A percentile compares a stretch with the other conserved stretches of the same genome.
phyloP scores from a whole-genome alignment of 2,797 vertebrate genomes.

The Tympanoctomys barrerae region DNA sequence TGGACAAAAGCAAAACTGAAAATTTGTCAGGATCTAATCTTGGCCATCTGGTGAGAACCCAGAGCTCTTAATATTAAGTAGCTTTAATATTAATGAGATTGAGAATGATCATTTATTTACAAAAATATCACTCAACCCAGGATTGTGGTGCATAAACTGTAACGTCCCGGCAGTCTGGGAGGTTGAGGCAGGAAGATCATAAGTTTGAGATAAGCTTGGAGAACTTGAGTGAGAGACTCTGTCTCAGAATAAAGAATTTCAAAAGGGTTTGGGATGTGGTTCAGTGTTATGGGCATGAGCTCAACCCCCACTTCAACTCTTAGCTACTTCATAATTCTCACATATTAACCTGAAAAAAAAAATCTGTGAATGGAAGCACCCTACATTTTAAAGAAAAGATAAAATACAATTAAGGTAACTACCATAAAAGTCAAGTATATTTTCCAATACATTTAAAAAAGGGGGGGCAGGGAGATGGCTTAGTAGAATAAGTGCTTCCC shows the following conservation, averaged over 20 bases:
- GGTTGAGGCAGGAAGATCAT: neutral
- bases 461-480: too few relatives aligned
- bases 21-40: neutral
- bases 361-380: neutral
- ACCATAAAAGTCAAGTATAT: neutral
- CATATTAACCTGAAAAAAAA: constrained; percentile 29
- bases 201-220: neutral
- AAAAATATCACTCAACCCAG: constrained; percentile 31
- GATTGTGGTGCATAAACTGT: neutral
- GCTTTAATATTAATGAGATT: constrained; percentile 3
- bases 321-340: neutral
- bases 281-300: neutral
- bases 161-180: neutral
- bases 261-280: neutral
- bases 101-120: constrained; percentile 10
- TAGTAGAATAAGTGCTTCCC: too few relatives aligned
- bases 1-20: constrained; percentile 32
- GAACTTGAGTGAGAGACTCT: neutral
- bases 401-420: neutral
- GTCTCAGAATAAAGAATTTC: neutral
- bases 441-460: neutral
- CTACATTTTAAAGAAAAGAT: neutral
- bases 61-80: neutral
- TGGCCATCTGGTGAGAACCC: neutral
- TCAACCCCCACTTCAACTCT: neutral